phyloP scores from a whole-genome alignment of 2,797 vertebrate species.

The Columba guinea region DNA sequence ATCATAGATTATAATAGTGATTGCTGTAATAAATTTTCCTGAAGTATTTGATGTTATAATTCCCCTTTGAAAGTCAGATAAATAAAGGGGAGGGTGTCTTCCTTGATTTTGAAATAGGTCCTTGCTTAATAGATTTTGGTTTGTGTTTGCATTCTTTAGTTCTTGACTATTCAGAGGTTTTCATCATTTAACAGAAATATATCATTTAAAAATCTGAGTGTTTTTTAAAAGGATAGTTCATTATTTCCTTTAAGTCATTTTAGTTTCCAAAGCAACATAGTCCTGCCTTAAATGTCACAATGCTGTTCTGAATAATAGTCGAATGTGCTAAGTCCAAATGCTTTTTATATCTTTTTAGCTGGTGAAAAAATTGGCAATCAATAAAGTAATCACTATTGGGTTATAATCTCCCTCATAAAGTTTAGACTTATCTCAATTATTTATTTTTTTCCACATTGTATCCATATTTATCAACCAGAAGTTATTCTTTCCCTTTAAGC shows the following conservation, averaged over 20 bases:
- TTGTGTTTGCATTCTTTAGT: neutral
- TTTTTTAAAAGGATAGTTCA: neutral
- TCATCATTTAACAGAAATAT: neutral
- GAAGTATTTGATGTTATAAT: neutral
- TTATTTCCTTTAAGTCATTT: neutral
- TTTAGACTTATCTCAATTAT: slow-evolving; percentile 8
- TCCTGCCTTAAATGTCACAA: neutral
- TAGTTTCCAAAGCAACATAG: neutral
- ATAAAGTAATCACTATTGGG: slow-evolving; percentile 5
- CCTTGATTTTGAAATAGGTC: slow-evolving; percentile 10
- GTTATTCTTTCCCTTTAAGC: neutral
- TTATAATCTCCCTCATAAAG: slow-evolving; percentile 14
- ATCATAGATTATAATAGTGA: neutral
- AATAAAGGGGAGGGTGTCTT: neutral
- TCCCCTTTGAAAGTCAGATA: slow-evolving; percentile 1
- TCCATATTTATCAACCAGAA: slow-evolving; percentile 52
- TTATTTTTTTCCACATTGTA: slow-evolving; percentile 48
- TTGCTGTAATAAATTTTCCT: neutral
- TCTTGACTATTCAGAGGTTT: neutral
- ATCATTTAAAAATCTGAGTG: neutral
- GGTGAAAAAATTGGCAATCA: neutral
- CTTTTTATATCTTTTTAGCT: slow-evolving; percentile 6
- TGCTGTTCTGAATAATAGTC: neutral
- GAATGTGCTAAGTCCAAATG: neutral
- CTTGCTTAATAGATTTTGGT: slow-evolving; percentile 4